A percentile compares a stretch with the other conserved stretches of the same genome.
These are phyloP conservation scores for Procapra przewalskii DNA, from an alignment of 2,113 vertebrate genomes.

Conservation along the genomic window DNA sequence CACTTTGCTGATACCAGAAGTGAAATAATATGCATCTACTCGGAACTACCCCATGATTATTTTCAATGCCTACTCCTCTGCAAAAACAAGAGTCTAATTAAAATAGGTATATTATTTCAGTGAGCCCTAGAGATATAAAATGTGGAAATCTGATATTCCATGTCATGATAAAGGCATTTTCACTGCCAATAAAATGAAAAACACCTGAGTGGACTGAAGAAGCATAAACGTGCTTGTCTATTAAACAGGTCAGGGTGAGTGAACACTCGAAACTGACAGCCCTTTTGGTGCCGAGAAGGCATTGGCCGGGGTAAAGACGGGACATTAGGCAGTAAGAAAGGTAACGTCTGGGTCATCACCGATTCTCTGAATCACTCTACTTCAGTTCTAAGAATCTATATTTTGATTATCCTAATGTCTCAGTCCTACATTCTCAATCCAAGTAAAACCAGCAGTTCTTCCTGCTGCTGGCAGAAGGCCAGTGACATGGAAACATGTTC, in stretches of 20 bases:
- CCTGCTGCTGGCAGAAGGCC: not conserved
- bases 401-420: constrained; percentile 25
- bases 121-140: constrained; percentile 4
- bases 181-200: constrained; percentile 69
- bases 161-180: constrained; percentile 71
- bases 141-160: constrained; percentile 45
- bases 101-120: constrained; percentile 33
- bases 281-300: constrained; percentile 11
- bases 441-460: constrained; percentile 13
- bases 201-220: constrained; percentile 12
- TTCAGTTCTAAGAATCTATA: constrained; percentile 9
- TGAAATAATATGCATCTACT: not conserved
- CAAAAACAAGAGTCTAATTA: constrained; percentile 35
- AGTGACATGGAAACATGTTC: not conserved
- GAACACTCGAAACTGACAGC: not conserved
- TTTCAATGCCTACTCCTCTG: not conserved
- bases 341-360: not conserved
- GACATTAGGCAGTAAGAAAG: not conserved
- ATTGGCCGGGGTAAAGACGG: not conserved
- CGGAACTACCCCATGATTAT: not conserved
- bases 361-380: constrained; percentile 2
- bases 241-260: not conserved
- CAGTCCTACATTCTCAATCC: not conserved
- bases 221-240: constrained; percentile 15
- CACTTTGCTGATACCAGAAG: not conserved